Base-by-base conservation (phyloP, 1,140 invertebrate genomes). In the Teleogryllus occipitalis region DNA sequence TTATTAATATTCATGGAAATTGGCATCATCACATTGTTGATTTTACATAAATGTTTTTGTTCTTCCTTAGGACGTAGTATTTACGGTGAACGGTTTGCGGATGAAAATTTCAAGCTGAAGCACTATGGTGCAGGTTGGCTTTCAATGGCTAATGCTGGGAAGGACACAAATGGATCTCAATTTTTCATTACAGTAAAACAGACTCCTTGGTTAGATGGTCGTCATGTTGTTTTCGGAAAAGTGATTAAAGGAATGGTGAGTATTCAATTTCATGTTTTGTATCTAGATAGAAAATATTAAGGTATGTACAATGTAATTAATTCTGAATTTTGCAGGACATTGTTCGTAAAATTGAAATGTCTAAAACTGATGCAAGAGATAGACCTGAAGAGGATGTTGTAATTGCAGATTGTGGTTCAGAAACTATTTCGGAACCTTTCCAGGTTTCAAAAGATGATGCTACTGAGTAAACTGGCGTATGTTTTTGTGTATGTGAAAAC, bases 201-300 rank as follows among this genome's bases (percentile, higher is more conserved):
- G 83, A 99, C 98, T 15, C 88, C 94, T 46, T 99, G 98, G 98
- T 89, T 99, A 49, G 96, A 99, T 89, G 96, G 96, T 21, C 91
- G 94, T 85, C 98, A 99, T 85, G 97, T 98, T 82, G 98, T 99
- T 21, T 99, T 99, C 87, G 98, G 98, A 80, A 98, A 98, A 90
- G 86, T 98, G 76, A 82, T 97, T 46, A 92, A 93, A 83, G 96
- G 96, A 87, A 97, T 98, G 94, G 94, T 94, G 89, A 87, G 88
- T 84, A 74, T 79, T n/a, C 78, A 81, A 79, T 65, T 49, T 75
- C 7, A 12, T 3, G 10, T 65, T 14, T 7, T 18, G 2, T 0
- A 14, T 65, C 2, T 65, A 14, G 7, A 10, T 65, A 65, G 10
- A 10, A 2, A 18, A 10, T 18, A 65, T 65, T 14, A 14, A 1